These are phyloP conservation scores for Lutraria rhynchaena DNA, from an alignment of 1,140 invertebrate genomes.

Conservation along the genomic window DNA sequence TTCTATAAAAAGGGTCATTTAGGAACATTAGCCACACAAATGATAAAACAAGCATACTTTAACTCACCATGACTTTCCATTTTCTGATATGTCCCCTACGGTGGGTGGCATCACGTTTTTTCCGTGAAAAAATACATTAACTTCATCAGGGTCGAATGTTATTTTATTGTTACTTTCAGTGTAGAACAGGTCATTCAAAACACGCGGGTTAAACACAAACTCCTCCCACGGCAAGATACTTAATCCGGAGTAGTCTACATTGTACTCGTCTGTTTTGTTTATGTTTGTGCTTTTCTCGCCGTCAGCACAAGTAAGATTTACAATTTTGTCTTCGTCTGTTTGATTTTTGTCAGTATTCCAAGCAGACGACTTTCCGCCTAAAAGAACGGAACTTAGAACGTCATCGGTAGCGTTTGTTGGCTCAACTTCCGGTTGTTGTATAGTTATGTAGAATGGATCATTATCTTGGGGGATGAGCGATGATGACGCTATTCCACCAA, in stretches of 20 bases:
- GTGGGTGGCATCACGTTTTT: slow-evolving; percentile 66
- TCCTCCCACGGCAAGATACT: slow-evolving; percentile 71
- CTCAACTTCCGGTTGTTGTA: background rate
- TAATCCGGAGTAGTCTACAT: slow-evolving; percentile 59
- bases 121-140: slow-evolving; percentile 71
- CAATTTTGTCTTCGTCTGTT: slow-evolving; percentile 55
- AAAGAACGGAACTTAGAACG: slow-evolving; percentile 1
- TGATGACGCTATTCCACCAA: slow-evolving; percentile 23
- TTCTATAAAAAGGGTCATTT: too few species aligned
- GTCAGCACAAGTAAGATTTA: slow-evolving; percentile 24
- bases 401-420: slow-evolving; percentile 4
- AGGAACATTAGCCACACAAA: too few species aligned
- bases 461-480: slow-evolving; percentile 33
- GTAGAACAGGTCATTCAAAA: slow-evolving; percentile 66
- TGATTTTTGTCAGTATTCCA: slow-evolving; percentile 9
- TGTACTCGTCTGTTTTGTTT: slow-evolving; percentile 60
- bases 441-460: slow-evolving; percentile 19
- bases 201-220: slow-evolving; percentile 63
- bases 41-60: background rate
- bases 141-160: slow-evolving; percentile 67
- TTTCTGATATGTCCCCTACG: slow-evolving; percentile 66
- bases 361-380: slow-evolving; percentile 1
- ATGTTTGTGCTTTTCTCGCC: slow-evolving; percentile 24
- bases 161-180: slow-evolving; percentile 64
- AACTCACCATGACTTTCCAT: slow-evolving; percentile 69